Evolutionary conservation across 1,140 invertebrate genomes (phyloP), one percentile per base, ranked within the genome.

Genomic region (Daktulosphaira vitifoliae): DNA sequence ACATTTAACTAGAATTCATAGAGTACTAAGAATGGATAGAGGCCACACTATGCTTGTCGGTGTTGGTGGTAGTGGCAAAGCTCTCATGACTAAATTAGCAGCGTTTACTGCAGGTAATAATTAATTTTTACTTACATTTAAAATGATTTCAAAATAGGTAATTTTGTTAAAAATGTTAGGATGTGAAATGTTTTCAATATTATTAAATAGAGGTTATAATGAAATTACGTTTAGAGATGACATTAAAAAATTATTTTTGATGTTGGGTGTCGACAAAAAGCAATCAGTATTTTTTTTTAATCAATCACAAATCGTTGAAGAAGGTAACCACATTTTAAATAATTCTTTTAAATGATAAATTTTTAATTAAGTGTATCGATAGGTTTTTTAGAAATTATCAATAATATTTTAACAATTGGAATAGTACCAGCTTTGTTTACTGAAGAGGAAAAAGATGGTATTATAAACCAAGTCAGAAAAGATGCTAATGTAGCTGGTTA

Each of bases 331-430:
- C 33, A 44, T 48, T 3, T 44, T 23, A 15, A 22, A 50, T 67
- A 15, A 3, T 44, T 44, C 23, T 11, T 7, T 2, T 46, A 33
- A 44, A 33, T 23, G 13, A 46, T 33, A 46, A 26, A 16, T 11
- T 62, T 67, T 39, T 15, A 44, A n/a, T 42, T 42, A 13, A 42
- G 16, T 7, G 16, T 52, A 20, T 11, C 18, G 7, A 13, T 56
- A 78, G 84, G 87, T 25, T 94, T 94, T 74, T 73, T 94, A 64
- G 92, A 94, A 74, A 78, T 90, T 65, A 88, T 94, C 48, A 94
- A 94, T 74, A 94, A 92, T 71, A 91, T 94, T 71, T 74, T 94
- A 37, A 90, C 87, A 71, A 86, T 87, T 39, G 90, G 90, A 7
- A 85, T 89, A 72, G 84, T 92, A 1, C 87, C 89, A 1, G 83